Evolutionary conservation across 2,888 invertebrate genomes (phyloP).

Genomic region (Merodon equestris): DNA sequence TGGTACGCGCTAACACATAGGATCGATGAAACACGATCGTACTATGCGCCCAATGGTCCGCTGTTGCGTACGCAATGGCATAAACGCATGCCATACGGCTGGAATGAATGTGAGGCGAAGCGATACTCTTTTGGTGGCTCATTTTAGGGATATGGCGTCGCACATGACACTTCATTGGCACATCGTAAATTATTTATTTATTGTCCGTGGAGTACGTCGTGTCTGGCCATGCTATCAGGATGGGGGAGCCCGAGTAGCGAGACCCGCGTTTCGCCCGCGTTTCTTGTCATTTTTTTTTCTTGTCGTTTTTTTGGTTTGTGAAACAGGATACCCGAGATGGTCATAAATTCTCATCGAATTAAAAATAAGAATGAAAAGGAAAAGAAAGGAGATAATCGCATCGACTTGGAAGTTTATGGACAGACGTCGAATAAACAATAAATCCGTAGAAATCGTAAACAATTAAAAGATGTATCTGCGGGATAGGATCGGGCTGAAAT

Average conservation of each 20-base stretch:
- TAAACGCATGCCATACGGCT: constrained; percentile 43
- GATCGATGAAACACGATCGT: constrained; percentile 59
- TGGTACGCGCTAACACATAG: constrained; percentile 36
- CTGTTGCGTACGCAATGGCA: constrained; percentile 40
- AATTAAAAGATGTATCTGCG: constrained; percentile 32
- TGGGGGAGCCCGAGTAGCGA: constrained; percentile 11
- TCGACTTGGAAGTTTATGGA: constrained; percentile 52
- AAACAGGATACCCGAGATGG: constrained; percentile 65
- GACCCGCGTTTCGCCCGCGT: constrained; percentile 33
- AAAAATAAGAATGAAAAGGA: constrained; percentile 14
- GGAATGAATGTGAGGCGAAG: constrained; percentile 29
- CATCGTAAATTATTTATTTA: constrained; percentile 68
- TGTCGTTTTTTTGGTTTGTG: constrained; percentile 38
- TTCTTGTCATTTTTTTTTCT: constrained; percentile 23
- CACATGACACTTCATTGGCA: constrained; percentile 66
- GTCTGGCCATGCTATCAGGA: constrained; percentile 7
- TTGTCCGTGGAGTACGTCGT: constrained; percentile 45
- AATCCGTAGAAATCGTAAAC: constrained; percentile 50
- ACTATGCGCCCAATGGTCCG: constrained; percentile 22
- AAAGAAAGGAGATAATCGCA: constrained; percentile 21
- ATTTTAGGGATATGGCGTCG: constrained; percentile 63
- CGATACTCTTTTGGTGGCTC: constrained; percentile 61
- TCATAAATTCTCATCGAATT: constrained; percentile 65
- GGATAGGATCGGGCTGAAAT: neutral
- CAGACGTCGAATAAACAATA: constrained; percentile 50